These are phyloP conservation scores for Beaufortia kweichowensis DNA, from an alignment of 2,113 vertebrate genomes.

Conservation along the genomic window DNA sequence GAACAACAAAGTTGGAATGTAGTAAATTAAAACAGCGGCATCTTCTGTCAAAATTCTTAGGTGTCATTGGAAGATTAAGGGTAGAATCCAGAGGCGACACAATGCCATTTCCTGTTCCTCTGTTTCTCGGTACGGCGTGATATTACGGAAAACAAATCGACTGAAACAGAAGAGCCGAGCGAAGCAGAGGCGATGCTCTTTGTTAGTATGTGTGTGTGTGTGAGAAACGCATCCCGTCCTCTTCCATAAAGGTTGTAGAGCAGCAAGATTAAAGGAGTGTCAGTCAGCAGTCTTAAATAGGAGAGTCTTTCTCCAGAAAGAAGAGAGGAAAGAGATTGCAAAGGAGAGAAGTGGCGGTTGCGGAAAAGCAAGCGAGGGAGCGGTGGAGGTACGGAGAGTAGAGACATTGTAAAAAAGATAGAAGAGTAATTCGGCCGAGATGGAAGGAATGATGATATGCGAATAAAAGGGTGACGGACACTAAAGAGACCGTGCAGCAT, in stretches of 20 bases:
- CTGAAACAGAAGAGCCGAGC: slow-evolving; percentile 57
- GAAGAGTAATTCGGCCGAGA: slow-evolving; percentile 65
- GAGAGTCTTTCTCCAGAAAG: slow-evolving; percentile 52
- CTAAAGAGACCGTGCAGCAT: slow-evolving; percentile 66
- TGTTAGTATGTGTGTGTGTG: slow-evolving; percentile 55
- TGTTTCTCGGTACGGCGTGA: slow-evolving; percentile 44
- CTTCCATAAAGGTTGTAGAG: slow-evolving; percentile 69
- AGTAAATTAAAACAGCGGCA: slow-evolving; percentile 11
- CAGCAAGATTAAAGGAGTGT: slow-evolving; percentile 75
- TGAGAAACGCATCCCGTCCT: slow-evolving; percentile 58
- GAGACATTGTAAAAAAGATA: slow-evolving; percentile 51
- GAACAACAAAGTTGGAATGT: slow-evolving; percentile 24
- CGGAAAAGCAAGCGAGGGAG: background rate
- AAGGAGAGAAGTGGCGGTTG: background rate
- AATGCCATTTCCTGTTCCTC: slow-evolving; percentile 42
- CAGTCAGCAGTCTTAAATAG: slow-evolving; percentile 66
- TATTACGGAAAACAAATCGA: slow-evolving; percentile 72
- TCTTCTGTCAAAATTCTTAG: slow-evolving; percentile 26
- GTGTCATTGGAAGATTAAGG: slow-evolving; percentile 42
- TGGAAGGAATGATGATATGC: slow-evolving; percentile 71
- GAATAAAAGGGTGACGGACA: slow-evolving; percentile 71
- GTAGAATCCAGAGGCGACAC: slow-evolving; percentile 32
- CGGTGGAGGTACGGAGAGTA: slow-evolving; percentile 55
- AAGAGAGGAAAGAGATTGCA: slow-evolving; percentile 47
- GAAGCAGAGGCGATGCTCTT: slow-evolving; percentile 44